A percentile compares a stretch with the other conserved stretches of the same genome.
Evolutionary conservation across 2,888 invertebrate genomes (phyloP).

Genomic region (Agonum fuliginosum): DNA sequence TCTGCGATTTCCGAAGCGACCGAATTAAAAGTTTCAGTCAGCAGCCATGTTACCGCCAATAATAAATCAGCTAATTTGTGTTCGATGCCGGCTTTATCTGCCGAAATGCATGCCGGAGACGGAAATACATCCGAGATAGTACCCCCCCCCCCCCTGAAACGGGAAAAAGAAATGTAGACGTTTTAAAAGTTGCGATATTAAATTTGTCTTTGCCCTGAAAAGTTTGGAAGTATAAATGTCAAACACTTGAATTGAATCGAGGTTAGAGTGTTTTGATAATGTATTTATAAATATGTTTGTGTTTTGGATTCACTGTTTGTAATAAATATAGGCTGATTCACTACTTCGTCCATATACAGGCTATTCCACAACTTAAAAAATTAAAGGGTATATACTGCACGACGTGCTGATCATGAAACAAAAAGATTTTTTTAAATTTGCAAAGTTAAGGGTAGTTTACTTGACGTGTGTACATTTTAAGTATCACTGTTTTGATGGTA

Average conservation of each 20-base stretch:
- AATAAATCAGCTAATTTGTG: slow-evolving; percentile 57
- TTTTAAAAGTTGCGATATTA: slow-evolving; percentile 55
- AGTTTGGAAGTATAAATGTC: slow-evolving; percentile 27
- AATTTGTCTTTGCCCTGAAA: slow-evolving; percentile 48
- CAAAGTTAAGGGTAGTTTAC: not conserved
- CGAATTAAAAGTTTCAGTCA: slow-evolving; percentile 54
- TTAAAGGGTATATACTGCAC: no score
- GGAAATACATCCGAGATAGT: not conserved
- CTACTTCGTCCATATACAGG: no score
- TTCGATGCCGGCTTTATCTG: slow-evolving; percentile 51
- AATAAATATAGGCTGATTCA: not conserved
- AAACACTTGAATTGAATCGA: slow-evolving; percentile 26
- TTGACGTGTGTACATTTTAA: no score
- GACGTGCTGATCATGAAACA: no score
- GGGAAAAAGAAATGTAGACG: not conserved
- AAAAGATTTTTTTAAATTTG: not conserved
- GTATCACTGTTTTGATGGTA: no score
- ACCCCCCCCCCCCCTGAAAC: not conserved
- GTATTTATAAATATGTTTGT: not conserved
- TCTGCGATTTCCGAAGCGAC: slow-evolving; percentile 26
- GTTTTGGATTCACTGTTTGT: no score
- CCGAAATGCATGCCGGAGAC: slow-evolving; percentile 9
- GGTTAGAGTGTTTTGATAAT: slow-evolving; percentile 6
- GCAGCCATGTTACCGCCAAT: slow-evolving; percentile 43
- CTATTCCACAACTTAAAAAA: no score